These are phyloP conservation scores for Macrosteles quadrilineatus DNA, from an alignment of 1,140 invertebrate species.

Conservation along the genomic window DNA sequence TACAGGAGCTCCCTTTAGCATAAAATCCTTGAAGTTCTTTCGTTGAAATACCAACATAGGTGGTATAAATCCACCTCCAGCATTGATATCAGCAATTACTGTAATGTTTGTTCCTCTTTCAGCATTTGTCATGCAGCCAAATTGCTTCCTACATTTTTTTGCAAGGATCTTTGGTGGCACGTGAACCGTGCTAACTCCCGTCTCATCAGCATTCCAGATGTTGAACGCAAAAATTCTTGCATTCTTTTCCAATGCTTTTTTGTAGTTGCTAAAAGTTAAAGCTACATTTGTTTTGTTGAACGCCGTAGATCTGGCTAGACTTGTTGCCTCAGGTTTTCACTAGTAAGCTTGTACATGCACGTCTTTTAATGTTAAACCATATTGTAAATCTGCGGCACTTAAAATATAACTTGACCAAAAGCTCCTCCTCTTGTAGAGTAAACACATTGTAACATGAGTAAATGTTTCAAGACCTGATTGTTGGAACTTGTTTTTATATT, in stretches of 20 bases:
- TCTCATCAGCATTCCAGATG: slow-evolving; percentile 50
- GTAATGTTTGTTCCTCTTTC: slow-evolving; percentile 12
- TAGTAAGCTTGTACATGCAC: slow-evolving; percentile 41
- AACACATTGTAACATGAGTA: slow-evolving; percentile 8
- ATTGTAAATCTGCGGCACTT: slow-evolving; percentile 38
- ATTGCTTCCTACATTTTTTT: slow-evolving; percentile 38
- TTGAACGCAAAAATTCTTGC: slow-evolving; percentile 30
- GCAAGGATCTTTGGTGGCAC: slow-evolving; percentile 42
- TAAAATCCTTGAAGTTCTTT: slow-evolving; percentile 38
- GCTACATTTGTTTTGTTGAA: slow-evolving; percentile 44
- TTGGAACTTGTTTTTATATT: slow-evolving; percentile 9
- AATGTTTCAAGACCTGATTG: not conserved
- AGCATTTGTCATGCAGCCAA: slow-evolving; percentile 38
- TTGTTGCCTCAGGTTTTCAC: slow-evolving; percentile 44
- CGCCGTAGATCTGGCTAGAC: slow-evolving; percentile 40
- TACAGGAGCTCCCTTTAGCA: slow-evolving; percentile 31
- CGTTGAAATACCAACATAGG: slow-evolving; percentile 47
- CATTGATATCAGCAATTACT: slow-evolving; percentile 24
- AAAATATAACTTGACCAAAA: slow-evolving; percentile 38
- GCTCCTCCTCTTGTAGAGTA: slow-evolving; percentile 33
- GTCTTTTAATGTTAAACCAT: slow-evolving; percentile 40
- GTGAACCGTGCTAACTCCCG: slow-evolving; percentile 47
- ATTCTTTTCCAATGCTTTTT: slow-evolving; percentile 39
- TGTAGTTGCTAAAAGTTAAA: slow-evolving; percentile 38
- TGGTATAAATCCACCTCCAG: slow-evolving; percentile 40